Evolutionary conservation across 1,140 invertebrate genomes (phyloP).

Genomic region (Microplitis demolitor): DNA sequence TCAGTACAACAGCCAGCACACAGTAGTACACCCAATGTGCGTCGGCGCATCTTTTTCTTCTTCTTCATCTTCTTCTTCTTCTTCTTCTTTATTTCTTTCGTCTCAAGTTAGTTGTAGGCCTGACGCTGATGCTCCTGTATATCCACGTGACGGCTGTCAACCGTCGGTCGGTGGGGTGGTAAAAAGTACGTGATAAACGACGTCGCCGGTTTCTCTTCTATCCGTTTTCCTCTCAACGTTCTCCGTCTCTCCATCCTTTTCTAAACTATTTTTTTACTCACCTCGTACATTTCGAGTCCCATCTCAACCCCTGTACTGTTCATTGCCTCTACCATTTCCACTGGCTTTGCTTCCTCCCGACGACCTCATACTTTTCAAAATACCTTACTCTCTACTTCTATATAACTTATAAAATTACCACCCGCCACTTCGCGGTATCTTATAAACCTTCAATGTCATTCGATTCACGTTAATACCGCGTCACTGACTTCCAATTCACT

Average conservation of each 20-base stretch:
- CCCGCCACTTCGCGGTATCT: background rate
- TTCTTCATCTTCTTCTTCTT: background rate
- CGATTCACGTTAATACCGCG: background rate
- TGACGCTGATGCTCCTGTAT: background rate
- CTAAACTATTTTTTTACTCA: too few species aligned
- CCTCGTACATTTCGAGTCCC: too few species aligned
- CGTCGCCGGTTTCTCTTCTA: background rate
- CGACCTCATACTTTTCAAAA: background rate
- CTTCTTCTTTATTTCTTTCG: background rate
- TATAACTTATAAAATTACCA: constrained; percentile 15
- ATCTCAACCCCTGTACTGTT: too few species aligned
- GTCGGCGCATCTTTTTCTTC: constrained; percentile 7
- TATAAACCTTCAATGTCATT: constrained; percentile 11
- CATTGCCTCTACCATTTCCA: too few species aligned
- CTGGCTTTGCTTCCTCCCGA: background rate
- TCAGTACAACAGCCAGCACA: background rate
- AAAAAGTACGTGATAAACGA: constrained; percentile 21
- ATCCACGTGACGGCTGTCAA: constrained; percentile 40
- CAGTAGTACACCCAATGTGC: background rate
- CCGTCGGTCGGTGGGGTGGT: constrained; percentile 9
- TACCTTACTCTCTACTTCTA: background rate
- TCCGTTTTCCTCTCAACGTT: background rate
- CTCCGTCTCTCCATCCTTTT: too few species aligned
- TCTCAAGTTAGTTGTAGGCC: background rate
- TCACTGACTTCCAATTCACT: background rate